These are phyloP conservation scores for Drosophila monieri DNA, from an alignment of 2,888 invertebrate genomes.

Conservation along the genomic window DNA sequence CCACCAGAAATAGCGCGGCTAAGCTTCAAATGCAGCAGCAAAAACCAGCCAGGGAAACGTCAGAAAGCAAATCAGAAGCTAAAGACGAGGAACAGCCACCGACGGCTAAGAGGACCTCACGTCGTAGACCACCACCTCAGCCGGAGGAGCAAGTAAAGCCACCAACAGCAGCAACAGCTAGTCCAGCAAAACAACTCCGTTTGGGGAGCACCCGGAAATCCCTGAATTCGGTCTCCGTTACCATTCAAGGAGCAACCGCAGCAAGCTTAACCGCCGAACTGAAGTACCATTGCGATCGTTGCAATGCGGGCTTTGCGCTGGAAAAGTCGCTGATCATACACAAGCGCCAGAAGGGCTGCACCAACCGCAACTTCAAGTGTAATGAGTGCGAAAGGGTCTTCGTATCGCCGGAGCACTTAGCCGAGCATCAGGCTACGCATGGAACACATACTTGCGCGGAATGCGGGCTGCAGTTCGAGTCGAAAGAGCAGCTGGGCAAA, in stretches of 20 bases:
- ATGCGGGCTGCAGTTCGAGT: constrained; percentile 84
- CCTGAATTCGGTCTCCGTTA: background rate
- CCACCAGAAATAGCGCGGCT: constrained; percentile 47
- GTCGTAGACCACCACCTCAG: constrained; percentile 33
- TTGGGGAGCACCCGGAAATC: constrained; percentile 6
- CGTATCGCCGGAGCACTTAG: constrained; percentile 85
- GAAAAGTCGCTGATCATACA: constrained; percentile 80
- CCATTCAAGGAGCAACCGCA: constrained; percentile 1
- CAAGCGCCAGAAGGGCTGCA: constrained; percentile 83
- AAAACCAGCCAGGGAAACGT: background rate
- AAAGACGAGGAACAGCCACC: constrained; percentile 1
- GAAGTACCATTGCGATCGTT: constrained; percentile 78
- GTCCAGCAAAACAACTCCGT: constrained; percentile 2
- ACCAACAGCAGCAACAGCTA: background rate
- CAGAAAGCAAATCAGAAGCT: constrained; percentile 4
- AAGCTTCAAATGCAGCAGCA: constrained; percentile 39
- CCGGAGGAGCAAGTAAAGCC: constrained; percentile 1
- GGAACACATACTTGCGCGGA: constrained; percentile 72
- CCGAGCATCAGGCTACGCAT: constrained; percentile 84
- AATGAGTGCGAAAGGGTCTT: constrained; percentile 85
- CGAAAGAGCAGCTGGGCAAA: constrained; percentile 83
- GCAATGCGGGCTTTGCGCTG: constrained; percentile 81
- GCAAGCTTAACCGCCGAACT: constrained; percentile 24
- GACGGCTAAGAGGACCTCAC: constrained; percentile 38
- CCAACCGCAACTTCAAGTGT: constrained; percentile 84